Evolutionary conservation across 2,113 vertebrate genomes (phyloP).

Genomic region (Mesoclemmys tuberculata): DNA sequence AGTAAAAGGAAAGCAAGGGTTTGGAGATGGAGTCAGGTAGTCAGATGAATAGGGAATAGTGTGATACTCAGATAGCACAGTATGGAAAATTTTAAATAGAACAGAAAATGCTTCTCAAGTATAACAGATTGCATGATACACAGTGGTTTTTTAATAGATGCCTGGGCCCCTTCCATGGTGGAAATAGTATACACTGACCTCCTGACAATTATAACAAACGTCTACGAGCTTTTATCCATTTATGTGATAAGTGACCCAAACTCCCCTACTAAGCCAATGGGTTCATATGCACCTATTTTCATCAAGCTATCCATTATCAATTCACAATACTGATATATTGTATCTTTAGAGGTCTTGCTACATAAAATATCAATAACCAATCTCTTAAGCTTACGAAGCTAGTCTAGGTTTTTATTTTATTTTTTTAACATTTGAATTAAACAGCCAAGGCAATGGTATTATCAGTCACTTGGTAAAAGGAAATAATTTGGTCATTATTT

Average conservation of each 20-base stretch:
- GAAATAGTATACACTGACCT: not conserved
- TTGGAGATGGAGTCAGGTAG: not conserved
- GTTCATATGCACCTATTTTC: not conserved
- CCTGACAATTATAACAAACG: not conserved
- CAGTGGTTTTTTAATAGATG: not conserved
- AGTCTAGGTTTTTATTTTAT: not conserved
- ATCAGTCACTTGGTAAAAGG: not conserved
- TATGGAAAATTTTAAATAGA: not conserved
- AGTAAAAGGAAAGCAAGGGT: not conserved
- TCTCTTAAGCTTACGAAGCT: not conserved
- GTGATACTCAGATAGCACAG: rapidly evolving
- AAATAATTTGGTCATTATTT: not conserved
- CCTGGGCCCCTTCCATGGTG: not conserved
- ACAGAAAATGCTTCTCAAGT: not conserved
- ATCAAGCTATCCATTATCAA: rapidly evolving
- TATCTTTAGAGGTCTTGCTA: not conserved
- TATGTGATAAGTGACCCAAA: not conserved
- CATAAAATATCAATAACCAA: not conserved
- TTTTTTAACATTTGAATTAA: not conserved
- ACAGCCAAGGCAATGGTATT: not conserved
- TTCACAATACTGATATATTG: not conserved
- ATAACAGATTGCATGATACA: not conserved
- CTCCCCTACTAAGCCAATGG: not conserved
- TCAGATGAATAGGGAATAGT: not conserved
- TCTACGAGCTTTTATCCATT: rapidly evolving